Evolutionary conservation across 2,113 vertebrate genomes (phyloP).

Genomic region (Erinaceus europaeus): DNA sequence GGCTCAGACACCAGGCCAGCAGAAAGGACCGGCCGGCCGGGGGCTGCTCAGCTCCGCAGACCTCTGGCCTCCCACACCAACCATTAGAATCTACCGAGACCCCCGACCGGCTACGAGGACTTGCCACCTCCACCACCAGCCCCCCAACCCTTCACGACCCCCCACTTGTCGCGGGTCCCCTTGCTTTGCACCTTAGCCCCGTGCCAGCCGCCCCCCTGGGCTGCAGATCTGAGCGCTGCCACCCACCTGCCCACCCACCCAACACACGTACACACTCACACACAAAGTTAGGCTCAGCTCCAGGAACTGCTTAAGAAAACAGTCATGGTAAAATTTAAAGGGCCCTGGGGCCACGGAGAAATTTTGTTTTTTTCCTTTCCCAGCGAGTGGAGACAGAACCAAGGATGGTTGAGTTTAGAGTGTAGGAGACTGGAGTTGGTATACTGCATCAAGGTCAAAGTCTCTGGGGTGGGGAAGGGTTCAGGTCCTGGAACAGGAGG

Average conservation of each 20-base stretch:
- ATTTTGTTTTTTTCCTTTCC: not conserved
- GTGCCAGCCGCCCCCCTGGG: not conserved
- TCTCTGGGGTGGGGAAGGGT: too few species aligned
- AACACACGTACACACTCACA: not conserved
- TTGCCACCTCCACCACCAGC: not conserved
- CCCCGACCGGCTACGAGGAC: too few species aligned
- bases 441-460: too few species aligned
- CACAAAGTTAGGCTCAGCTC: conserved; percentile 53
- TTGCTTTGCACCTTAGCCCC: not conserved
- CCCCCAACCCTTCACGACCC: not conserved
- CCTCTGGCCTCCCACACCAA: not conserved
- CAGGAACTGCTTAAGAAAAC: conserved; percentile 60
- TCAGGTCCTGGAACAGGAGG: too few species aligned
- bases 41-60: not conserved
- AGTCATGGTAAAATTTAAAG: conserved; percentile 49
- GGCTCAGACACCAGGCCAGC: not conserved
- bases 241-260: not conserved
- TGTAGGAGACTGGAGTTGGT: too few species aligned
- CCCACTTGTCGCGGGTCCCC: not conserved
- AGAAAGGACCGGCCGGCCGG: not conserved
- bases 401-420: not conserved
- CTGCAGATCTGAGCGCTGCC: not conserved
- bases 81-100: too few species aligned
- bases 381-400: conserved; percentile 20
- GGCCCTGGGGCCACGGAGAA: conserved; percentile 25